Evolutionary conservation across 1,140 invertebrate genomes (phyloP), one percentile per base, ranked within the genome.

Genomic region (Cherax quadricarinatus): DNA sequence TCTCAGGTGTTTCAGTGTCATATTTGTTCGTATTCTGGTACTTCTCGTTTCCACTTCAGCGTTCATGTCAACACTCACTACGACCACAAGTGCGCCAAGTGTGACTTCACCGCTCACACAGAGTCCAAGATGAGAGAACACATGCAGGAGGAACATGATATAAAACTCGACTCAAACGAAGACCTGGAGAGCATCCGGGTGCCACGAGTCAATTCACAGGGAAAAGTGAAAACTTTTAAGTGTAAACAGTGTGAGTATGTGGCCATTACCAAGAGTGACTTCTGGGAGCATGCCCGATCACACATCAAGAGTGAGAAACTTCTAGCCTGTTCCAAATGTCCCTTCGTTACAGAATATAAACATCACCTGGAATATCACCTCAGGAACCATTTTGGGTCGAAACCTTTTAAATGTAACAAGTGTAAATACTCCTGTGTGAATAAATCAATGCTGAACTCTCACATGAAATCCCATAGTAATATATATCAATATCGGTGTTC

Each of bases 371-470:
- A 99, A 94, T 99, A 99, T 94, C 99, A 99, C 95, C 96, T 99
- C 94, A 96, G 98, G 12, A 99, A 99, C 95, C 99, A 99, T 95
- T 97, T 97, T 94, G 98, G 98, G 10, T 98, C 97, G 0, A 99
- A 99, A 94, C 99, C 99, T 0, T 99, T 98, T 96, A 98, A 99
- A 94, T 99, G 99, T 95, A 96, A 96, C 83, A 97, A 99, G 94
- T 99, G 98, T 95, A 96, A 96, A 18, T 99, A 99, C 94, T 96
- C 97, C 0, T 99, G 99, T 94, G 99, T 99, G 4, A 99, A 99
- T 95, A 99, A 99, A 95, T 99, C 99, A 0, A 99, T 99, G 99
- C 96, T 99, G 16, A 99, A 99, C 94, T 99, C 98, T 0, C 99
- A 99, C 94, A 96, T 99, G 94, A 99, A 99, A 95, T 99, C 98